These are phyloP conservation scores for Cyanoramphus novaezelandiae DNA, from an alignment of 2,113 vertebrate species.

Conservation along the genomic window DNA sequence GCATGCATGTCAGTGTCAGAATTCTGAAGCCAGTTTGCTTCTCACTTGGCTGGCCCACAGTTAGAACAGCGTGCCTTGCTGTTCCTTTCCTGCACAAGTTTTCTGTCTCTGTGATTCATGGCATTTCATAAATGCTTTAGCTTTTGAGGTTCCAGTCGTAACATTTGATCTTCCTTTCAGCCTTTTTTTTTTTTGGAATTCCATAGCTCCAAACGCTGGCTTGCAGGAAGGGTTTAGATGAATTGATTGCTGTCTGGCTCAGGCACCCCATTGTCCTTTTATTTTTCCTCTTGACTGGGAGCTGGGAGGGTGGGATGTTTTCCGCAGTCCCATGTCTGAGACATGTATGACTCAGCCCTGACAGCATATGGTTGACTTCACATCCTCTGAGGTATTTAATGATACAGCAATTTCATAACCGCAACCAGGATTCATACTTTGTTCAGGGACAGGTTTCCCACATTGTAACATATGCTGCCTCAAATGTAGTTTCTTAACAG, in stretches of 20 bases:
- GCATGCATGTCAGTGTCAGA: not conserved
- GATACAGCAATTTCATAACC: conserved; percentile 49
- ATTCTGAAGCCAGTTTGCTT: not conserved
- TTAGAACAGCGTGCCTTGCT: not conserved
- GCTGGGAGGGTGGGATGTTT: not conserved
- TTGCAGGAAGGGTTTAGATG: not conserved
- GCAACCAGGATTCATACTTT: not conserved
- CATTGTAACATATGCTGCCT: not conserved
- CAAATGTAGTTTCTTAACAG: not conserved
- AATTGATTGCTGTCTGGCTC: not conserved
- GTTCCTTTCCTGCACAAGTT: not conserved
- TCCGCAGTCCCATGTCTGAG: conserved; percentile 4
- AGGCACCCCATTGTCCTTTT: not conserved
- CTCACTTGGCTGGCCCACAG: not conserved
- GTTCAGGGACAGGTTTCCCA: not conserved
- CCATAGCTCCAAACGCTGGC: not conserved
- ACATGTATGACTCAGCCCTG: not conserved
- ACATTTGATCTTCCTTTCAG: not conserved
- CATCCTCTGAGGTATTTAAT: conserved; percentile 45
- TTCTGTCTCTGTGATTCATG: not conserved
- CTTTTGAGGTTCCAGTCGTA: not conserved
- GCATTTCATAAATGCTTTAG: not conserved
- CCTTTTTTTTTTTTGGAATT: not conserved
- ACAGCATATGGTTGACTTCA: conserved; percentile 37
- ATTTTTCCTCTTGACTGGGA: not conserved